phyloP scores from a whole-genome alignment of 2,113 vertebrate species.

The Oophaga pumilio region DNA sequence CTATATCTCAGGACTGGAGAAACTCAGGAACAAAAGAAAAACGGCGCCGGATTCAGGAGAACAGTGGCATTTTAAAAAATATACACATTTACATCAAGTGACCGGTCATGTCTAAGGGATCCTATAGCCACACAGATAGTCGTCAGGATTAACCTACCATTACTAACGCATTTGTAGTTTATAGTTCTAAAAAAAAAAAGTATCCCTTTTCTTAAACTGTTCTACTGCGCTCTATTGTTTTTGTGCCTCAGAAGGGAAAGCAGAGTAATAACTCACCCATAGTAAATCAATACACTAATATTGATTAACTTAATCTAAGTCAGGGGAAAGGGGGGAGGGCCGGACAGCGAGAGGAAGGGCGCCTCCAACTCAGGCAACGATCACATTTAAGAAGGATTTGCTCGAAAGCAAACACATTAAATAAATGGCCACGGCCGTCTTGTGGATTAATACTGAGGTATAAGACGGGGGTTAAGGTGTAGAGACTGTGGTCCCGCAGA shows the following conservation, averaged over 20 bases:
- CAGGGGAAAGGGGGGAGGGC: background rate
- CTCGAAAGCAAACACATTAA: background rate
- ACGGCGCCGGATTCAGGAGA: no score
- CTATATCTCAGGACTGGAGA: no score
- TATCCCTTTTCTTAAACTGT: background rate
- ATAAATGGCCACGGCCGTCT: background rate
- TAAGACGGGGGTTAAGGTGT: background rate
- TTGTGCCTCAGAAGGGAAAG: background rate
- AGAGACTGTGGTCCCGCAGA: background rate
- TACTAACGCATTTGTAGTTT: background rate
- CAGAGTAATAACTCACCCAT: background rate
- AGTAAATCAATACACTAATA: background rate
- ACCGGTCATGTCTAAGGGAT: no score
- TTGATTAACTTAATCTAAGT: conserved; percentile 5
- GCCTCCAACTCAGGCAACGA: background rate
- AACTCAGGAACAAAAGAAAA: no score
- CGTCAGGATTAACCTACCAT: background rate
- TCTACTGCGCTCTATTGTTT: background rate
- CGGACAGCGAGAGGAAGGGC: background rate
- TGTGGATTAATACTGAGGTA: background rate
- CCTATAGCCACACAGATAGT: no score
- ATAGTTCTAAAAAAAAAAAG: background rate
- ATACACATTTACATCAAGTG: no score
- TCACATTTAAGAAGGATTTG: background rate
- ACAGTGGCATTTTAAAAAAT: no score